These are phyloP conservation scores for Acanthornis magna DNA, from an alignment of 2,797 vertebrate species.

Conservation along the genomic window DNA sequence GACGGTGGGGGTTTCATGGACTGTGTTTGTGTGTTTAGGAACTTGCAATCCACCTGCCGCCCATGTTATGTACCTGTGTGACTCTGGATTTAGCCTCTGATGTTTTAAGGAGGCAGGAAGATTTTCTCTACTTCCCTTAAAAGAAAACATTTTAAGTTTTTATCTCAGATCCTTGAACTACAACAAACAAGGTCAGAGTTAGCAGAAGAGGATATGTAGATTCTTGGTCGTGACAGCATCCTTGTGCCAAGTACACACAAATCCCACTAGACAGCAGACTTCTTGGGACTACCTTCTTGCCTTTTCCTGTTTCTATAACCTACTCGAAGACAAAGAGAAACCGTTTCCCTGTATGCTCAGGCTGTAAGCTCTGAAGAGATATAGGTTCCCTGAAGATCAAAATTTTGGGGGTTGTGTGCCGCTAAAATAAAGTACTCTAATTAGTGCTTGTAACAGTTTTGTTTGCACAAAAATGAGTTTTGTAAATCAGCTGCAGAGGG, in stretches of 20 bases:
- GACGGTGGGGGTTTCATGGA: not conserved
- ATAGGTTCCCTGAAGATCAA: not conserved
- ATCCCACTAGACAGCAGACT: not conserved
- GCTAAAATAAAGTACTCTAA: constrained; percentile 31
- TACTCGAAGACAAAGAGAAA: not conserved
- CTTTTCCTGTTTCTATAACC: not conserved
- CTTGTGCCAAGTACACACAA: not conserved
- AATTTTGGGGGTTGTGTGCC: not conserved
- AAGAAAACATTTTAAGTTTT: not conserved
- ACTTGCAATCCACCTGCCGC: not conserved
- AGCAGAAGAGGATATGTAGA: not conserved
- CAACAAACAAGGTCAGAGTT: not conserved
- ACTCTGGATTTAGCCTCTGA: not conserved
- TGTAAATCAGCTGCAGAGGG: constrained; percentile 25
- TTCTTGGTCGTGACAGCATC: not conserved
- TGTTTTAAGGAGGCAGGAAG: not conserved
- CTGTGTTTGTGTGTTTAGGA: not conserved
- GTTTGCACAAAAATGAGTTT: constrained; percentile 19
- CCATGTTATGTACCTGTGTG: not conserved
- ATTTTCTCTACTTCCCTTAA: not conserved
- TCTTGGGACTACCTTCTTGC: not conserved
- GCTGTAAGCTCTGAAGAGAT: not conserved
- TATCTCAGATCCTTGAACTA: not conserved
- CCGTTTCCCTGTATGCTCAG: not conserved
- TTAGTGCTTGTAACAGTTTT: not conserved